Evolutionary conservation across 2,797 vertebrate genomes (phyloP), one percentile per base, ranked within the genome.

Genomic region (Pteropus rufus): DNA sequence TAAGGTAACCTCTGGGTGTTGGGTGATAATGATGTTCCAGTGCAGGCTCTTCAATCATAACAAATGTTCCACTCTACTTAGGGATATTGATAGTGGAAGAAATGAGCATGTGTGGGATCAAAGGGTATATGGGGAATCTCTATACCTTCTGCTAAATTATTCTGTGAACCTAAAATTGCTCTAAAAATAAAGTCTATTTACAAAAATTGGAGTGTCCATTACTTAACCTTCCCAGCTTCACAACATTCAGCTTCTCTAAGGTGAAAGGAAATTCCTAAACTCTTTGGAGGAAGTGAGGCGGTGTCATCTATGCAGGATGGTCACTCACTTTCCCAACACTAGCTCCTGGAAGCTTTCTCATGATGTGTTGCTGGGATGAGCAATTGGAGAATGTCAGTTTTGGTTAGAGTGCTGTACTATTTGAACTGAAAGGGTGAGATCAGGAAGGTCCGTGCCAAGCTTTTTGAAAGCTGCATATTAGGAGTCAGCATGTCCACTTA

Each of bases 1-100:
- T 69, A 76, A 62, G 3, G 26, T 72, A 16, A 72, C 46, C 14
- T 56, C 6, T 11, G 24, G 62, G 16, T 19, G 72, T 80, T 21
- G 54, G 52, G 60, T 60, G 12, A 52, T 49, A 49, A 49, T 19
- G 34, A 76, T n/a, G 15, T n/a, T 5, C 49, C 41, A 8, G 0
- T 29, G 15, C 41, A 41, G 41, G 1, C 46, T 82, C 44, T 34
- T 15, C 5, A 0, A 31, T 23, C 46, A 8, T 79, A 39, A 56
- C 21, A 89, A 77, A 76, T 6, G 15, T 4, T 62, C 49, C n/a
- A 29, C 15, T 79, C 29, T 23, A 12, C 1, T n/a, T 26, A 26
- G 4, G 36, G 24, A n/a, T 72, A 3, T 31, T 54, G 44, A 49
- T 7, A 11, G 31, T 16, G 26, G 9, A 11, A 10, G 21, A 34